These are phyloP conservation scores for Spodoptera picta DNA, from an alignment of 2,888 invertebrate species.

Conservation along the genomic window DNA sequence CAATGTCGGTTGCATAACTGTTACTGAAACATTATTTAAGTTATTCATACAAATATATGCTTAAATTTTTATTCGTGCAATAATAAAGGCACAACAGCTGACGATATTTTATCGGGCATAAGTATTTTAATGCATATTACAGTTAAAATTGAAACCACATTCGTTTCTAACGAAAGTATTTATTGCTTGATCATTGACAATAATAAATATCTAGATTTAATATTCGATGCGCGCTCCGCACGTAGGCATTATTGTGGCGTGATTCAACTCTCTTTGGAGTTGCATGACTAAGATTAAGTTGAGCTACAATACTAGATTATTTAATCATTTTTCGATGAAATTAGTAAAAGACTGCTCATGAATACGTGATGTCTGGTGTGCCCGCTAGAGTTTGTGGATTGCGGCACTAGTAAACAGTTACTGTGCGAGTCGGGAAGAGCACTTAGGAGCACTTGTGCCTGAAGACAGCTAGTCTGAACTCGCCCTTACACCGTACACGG, in stretches of 20 bases:
- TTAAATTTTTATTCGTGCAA: conserved; percentile 18
- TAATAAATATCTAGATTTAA: conserved; percentile 16
- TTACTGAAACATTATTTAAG: conserved; percentile 19
- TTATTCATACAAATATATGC: conserved; percentile 25
- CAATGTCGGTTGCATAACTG: conserved; percentile 38
- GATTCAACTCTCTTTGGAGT: conserved; percentile 27
- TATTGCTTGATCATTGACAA: not conserved
- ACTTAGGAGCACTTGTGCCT: conserved; percentile 50
- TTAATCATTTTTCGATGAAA: conserved; percentile 9
- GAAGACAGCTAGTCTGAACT: conserved; percentile 45
- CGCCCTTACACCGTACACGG: conserved; percentile 43
- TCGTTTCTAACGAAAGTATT: not conserved
- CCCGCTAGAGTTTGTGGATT: conserved; percentile 30
- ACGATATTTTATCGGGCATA: not conserved
- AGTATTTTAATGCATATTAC: not conserved
- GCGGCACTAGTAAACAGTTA: conserved; percentile 39
- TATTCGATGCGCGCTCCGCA: conserved; percentile 15
- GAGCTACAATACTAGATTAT: conserved; percentile 13
- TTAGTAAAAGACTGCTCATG: not conserved
- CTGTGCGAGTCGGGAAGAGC: conserved; percentile 36
- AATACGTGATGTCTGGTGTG: not conserved
- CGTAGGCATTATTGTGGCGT: conserved; percentile 19
- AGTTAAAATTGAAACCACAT: not conserved
- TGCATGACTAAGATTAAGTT: conserved; percentile 28
- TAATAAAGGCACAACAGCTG: not conserved